Base-by-base conservation (phyloP, 92 coral and sea anemone genomes). In the Meandrina meandrites region DNA sequence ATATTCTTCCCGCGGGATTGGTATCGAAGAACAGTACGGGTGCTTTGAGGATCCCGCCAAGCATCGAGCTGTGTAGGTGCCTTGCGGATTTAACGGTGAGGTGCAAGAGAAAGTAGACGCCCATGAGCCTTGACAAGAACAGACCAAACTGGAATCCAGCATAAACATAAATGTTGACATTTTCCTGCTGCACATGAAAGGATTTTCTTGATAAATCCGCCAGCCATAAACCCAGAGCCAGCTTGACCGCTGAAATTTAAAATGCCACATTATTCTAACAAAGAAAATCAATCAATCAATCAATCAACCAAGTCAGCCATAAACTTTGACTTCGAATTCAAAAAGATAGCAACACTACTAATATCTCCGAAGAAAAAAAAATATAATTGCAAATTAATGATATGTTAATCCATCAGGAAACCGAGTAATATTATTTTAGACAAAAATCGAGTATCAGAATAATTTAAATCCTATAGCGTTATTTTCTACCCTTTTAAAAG, bases 1-100 rank as follows among this genome's bases (percentile, higher is more conserved):
- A 15, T 5, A 87, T 87, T 79, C 90, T 27, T 5, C 86, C 90
- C 0, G 86, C 71, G 21, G 90, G 90, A 37, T 87, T 87, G 80
- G 57, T 68, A 48, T 87, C 82, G 56, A 87, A 87, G 75, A 86
- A 86, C 19, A 71, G 78, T 30, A 86, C 51, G 5, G 85, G 64
- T n/a, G 75, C 72, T 21, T 75, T 71, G 11, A 79, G 54, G 53
- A 86, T 77, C 19, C 70, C 54, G 8, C 24, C 17, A 48, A 70
- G 42, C 85, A 86, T 62, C 40, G 30, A 56, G 27, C 47, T 67
- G 85, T 86, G 90, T 22, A 86, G 90, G 17, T 62, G 54, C 75
- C 78, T 22, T n/a, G 90, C 68, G 16, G 79, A 75, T 16, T 68
- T 86, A 22, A 79, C 34, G 3, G 75, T 37, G 40, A 70, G 36